Percentiles rank a stretch among this genome's conserved stretches.
Evolutionary conservation across 2,113 vertebrate genomes (phyloP).

Genomic region (Phyllopteryx taeniolatus): DNA sequence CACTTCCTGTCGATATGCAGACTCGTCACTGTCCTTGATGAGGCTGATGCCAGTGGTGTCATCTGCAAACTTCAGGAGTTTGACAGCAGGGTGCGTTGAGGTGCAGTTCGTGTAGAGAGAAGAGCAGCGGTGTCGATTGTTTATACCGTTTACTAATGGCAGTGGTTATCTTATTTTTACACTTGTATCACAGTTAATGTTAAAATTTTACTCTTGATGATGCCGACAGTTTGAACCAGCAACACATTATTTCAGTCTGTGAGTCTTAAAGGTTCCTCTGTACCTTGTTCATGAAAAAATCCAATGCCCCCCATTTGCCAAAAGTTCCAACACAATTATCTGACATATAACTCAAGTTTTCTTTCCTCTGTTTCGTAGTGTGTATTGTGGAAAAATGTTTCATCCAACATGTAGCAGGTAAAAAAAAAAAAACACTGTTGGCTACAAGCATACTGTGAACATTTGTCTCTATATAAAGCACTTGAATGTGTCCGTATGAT

Average conservation of each 20-base stretch:
- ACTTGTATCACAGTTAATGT: too few species aligned
- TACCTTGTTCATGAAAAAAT: neutral
- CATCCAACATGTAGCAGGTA: conserved; percentile 55
- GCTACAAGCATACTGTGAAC: conserved; percentile 2
- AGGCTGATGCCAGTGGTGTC: too few species aligned
- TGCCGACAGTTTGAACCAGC: neutral
- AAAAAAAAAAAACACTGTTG: conserved; percentile 24
- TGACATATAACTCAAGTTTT: conserved; percentile 19
- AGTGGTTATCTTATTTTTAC: too few species aligned
- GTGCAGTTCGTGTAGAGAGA: too few species aligned
- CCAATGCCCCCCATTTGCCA: neutral
- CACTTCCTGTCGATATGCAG: too few species aligned
- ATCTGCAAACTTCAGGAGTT: too few species aligned
- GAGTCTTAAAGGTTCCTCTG: neutral
- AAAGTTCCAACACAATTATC: neutral
- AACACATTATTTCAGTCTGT: neutral
- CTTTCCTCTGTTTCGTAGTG: conserved; percentile 54
- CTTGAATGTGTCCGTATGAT: neutral
- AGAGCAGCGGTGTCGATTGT: too few species aligned
- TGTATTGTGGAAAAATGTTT: conserved; percentile 64
- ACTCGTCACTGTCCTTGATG: too few species aligned
- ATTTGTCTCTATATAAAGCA: conserved; percentile 17
- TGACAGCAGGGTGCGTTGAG: too few species aligned
- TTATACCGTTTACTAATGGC: neutral
- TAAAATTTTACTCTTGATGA: too few species aligned